Evolutionary conservation across 2,797 vertebrate genomes (phyloP).

Genomic region (Silurus aristotelis): DNA sequence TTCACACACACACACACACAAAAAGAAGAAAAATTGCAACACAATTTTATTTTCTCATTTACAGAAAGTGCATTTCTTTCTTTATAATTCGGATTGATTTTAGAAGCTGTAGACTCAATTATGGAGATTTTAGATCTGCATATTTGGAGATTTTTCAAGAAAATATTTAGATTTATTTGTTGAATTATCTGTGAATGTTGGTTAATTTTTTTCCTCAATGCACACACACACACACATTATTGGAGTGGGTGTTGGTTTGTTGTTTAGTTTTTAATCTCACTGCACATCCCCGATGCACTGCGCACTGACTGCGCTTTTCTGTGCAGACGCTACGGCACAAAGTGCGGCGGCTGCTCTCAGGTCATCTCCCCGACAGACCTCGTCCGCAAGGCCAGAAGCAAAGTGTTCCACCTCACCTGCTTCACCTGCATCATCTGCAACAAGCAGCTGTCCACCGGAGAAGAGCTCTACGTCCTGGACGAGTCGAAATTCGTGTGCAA

Average conservation of each 20-base stretch:
- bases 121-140: no score
- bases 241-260: no score
- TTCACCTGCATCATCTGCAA: conserved; percentile 97
- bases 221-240: no score
- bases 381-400: conserved; percentile 89
- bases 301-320: background rate
- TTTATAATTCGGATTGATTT: no score
- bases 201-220: no score
- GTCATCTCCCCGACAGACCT: conserved; percentile 94
- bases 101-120: no score
- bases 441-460: conserved; percentile 94
- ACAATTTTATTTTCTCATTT: no score
- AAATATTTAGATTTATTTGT: background rate
- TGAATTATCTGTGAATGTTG: background rate
- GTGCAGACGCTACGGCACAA: conserved; percentile 90
- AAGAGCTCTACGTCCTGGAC: conserved; percentile 94
- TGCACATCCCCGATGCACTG: background rate
- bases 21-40: no score
- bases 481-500: conserved; percentile 96
- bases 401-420: conserved; percentile 96
- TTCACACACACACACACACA: no score
- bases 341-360: conserved; percentile 90
- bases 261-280: background rate
- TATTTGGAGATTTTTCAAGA: background rate
- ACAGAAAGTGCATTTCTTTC: no score